Conservation (phyloP, 2,113 vertebrate species). For the Thunnus thynnus region DNA sequence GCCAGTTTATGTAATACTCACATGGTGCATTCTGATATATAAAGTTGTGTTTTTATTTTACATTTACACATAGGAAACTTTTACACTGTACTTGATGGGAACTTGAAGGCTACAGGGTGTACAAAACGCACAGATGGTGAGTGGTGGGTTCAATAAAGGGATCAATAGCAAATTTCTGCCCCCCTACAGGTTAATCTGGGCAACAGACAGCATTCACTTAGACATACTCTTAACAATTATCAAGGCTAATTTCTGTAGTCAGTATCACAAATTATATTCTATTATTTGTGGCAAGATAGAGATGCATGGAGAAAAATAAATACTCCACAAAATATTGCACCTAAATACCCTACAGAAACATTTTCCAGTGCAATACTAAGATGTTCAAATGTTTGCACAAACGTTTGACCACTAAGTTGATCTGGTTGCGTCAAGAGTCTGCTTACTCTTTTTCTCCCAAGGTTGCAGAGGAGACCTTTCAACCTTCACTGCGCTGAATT, state of each 20-base stretch:
- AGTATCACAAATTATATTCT: neutral
- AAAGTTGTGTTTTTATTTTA: too few relatives aligned
- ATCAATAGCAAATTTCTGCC: too few relatives aligned
- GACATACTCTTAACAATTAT: neutral
- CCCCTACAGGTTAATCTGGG: too few relatives aligned
- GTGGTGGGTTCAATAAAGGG: too few relatives aligned
- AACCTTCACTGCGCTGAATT: slow-evolving; percentile 48
- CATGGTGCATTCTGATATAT: too few relatives aligned
- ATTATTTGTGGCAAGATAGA: neutral
- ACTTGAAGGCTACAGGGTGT: too few relatives aligned
- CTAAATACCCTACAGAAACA: neutral
- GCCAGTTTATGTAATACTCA: too few relatives aligned
- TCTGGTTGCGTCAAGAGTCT: neutral
- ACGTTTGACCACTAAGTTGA: neutral
- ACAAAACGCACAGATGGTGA: too few relatives aligned
- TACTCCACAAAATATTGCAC: neutral
- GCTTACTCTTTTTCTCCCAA: neutral
- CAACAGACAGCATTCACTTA: too few relatives aligned
- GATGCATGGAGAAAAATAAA: neutral
- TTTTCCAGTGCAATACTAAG: neutral
- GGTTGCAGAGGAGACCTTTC: slow-evolving; percentile 36
- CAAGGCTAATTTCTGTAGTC: neutral
- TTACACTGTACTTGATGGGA: too few relatives aligned
- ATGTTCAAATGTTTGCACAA: neutral
- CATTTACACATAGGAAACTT: too few relatives aligned